These are phyloP conservation scores for Neodontobutis hainanensis DNA, from an alignment of 2,113 vertebrate genomes.

Conservation along the genomic window DNA sequence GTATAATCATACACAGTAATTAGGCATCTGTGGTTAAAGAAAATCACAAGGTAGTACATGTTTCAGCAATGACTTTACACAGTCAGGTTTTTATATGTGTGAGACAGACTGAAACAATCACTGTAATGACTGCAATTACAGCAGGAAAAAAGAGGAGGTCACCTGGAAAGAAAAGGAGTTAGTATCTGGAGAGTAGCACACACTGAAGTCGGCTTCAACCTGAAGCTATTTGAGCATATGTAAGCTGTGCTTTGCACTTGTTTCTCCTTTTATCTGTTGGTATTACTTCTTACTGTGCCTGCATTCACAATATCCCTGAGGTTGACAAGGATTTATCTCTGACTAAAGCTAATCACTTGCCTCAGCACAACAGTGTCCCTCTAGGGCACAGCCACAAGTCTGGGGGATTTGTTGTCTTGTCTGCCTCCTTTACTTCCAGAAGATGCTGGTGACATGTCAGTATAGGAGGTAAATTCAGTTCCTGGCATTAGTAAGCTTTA, in stretches of 20 bases:
- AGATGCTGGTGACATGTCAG: constrained; percentile 38
- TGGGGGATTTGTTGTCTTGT: constrained; percentile 43
- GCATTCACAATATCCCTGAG: constrained; percentile 13
- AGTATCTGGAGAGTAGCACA: constrained; percentile 27
- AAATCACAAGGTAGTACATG: constrained; percentile 22
- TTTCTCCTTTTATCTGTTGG: constrained; percentile 21
- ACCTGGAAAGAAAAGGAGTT: constrained; percentile 21
- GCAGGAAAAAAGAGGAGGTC: constrained; percentile 25
- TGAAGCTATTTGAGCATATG: constrained; percentile 47
- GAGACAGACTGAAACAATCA: constrained; percentile 55
- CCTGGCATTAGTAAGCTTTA: constrained; percentile 49
- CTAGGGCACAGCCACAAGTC: constrained; percentile 12
- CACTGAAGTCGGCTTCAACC: constrained; percentile 30
- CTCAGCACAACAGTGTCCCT: constrained; percentile 18
- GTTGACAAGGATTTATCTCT: constrained; percentile 39
- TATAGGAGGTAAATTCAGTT: constrained; percentile 33
- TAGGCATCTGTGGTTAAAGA: constrained; percentile 30
- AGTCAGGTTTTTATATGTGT: constrained; percentile 11
- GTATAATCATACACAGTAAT: constrained; percentile 40
- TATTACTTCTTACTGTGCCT: constrained; percentile 1
- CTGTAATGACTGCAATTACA: constrained; percentile 45
- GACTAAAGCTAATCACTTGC: constrained; percentile 45
- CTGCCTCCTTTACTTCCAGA: constrained; percentile 30
- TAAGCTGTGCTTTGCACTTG: constrained; percentile 26
- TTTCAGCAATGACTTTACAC: constrained; percentile 14